phyloP scores from a whole-genome alignment of 2,113 vertebrate species.

The Montifringilla adamsi region DNA sequence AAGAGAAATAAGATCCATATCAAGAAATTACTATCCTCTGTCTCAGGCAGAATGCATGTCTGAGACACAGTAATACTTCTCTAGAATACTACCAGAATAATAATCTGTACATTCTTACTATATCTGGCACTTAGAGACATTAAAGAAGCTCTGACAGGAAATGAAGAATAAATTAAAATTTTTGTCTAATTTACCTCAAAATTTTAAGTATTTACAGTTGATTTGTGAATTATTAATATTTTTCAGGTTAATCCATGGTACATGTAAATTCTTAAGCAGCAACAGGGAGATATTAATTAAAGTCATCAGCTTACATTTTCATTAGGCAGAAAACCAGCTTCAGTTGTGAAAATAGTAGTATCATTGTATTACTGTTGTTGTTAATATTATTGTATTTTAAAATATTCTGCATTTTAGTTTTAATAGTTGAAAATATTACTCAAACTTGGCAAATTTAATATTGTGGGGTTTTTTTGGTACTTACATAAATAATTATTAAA shows the following conservation, averaged over 20 bases:
- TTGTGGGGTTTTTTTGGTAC: accelerated
- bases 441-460: neutral
- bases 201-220: neutral
- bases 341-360: neutral
- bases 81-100: neutral
- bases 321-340: neutral
- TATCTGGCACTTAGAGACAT: neutral
- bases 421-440: neutral
- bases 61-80: neutral
- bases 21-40: neutral
- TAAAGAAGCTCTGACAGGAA: neutral
- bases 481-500: neutral
- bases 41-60: neutral
- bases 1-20: neutral
- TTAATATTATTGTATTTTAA: neutral
- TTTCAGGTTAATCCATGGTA: neutral
- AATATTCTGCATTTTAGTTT: neutral
- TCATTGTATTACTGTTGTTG: neutral
- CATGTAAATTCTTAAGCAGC: neutral
- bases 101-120: neutral
- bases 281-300: neutral
- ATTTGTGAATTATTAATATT: neutral
- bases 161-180: neutral
- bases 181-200: neutral
- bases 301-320: neutral